A percentile compares a stretch with the other conserved stretches of the same genome.
Conservation (phyloP, 2,797 vertebrate genomes). For the Garrulus glandarius region DNA sequence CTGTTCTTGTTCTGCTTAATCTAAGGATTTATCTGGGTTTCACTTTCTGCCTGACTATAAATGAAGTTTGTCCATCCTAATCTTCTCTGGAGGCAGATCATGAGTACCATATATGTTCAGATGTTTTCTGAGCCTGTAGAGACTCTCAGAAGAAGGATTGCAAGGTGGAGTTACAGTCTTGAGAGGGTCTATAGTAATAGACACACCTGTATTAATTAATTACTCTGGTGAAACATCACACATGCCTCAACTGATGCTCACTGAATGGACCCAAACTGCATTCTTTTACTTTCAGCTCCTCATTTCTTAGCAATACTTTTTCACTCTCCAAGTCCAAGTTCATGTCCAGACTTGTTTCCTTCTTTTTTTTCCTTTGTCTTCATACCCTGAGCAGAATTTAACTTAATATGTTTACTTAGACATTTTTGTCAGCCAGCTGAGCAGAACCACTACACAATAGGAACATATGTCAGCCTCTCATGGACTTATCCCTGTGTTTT, state of each 20-base stretch:
- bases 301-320: neutral
- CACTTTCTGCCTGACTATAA: neutral
- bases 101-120: slow-evolving; percentile 1
- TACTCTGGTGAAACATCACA: neutral
- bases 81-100: neutral
- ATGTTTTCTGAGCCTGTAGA: neutral
- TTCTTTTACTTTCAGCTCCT: neutral
- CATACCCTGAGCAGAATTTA: neutral
- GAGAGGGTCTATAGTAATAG: neutral
- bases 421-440: neutral
- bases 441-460: neutral
- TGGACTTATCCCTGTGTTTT: slow-evolving; percentile 15
- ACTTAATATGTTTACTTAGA: neutral
- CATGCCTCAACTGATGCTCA: neutral
- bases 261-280: neutral
- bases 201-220: neutral
- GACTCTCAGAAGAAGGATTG: neutral
- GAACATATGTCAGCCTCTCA: neutral
- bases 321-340: neutral
- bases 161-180: neutral
- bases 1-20: neutral
- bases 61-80: slow-evolving; percentile 11
- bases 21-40: slow-evolving; percentile 15
- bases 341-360: neutral
- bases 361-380: neutral